Percentiles rank a stretch among this genome's conserved stretches.
Conservation (phyloP, 2,888 invertebrate genomes). For the Mythimna loreyi region DNA sequence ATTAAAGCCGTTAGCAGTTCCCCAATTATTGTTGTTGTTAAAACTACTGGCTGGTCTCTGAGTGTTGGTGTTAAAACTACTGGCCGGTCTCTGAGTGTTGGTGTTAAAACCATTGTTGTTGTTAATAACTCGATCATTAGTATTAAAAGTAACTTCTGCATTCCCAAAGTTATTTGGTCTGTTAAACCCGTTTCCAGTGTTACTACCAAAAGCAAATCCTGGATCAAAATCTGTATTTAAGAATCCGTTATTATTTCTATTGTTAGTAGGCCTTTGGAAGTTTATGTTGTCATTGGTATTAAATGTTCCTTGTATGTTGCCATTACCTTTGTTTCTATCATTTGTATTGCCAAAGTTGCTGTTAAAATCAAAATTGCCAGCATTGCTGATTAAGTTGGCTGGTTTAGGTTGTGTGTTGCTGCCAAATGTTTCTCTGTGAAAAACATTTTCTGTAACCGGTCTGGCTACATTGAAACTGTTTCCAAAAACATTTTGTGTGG, state of each 20-base stretch:
- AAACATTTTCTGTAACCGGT: conserved; percentile 41
- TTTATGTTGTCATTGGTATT: conserved; percentile 26
- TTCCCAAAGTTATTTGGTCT: conserved; percentile 21
- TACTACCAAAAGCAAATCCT: conserved; percentile 10
- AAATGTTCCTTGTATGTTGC: conserved; percentile 33
- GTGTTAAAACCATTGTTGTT: neutral
- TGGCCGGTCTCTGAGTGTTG: neutral
- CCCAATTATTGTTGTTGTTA: conserved; percentile 4
- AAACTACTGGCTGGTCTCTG: neutral
- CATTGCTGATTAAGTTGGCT: conserved; percentile 16
- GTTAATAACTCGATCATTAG: neutral
- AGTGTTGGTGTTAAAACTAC: neutral
- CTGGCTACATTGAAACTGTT: conserved; percentile 14
- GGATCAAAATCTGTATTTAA: conserved; percentile 19
- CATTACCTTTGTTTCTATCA: conserved; percentile 37
- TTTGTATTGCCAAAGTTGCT: conserved; percentile 13
- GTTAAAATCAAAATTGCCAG: conserved; percentile 6
- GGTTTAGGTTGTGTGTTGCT: conserved; percentile 13
- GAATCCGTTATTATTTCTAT: conserved; percentile 22
- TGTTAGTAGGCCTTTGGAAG: neutral
- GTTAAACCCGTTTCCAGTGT: neutral
- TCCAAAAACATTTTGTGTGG: conserved; percentile 24
- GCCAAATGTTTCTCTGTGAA: conserved; percentile 6
- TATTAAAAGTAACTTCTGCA: neutral
- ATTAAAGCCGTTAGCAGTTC: conserved; percentile 17